Evolutionary conservation across 64 coral and sea anemone genomes (phyloP), one percentile per base, ranked within the genome.

Genomic region (Exaiptasia diaphana): DNA sequence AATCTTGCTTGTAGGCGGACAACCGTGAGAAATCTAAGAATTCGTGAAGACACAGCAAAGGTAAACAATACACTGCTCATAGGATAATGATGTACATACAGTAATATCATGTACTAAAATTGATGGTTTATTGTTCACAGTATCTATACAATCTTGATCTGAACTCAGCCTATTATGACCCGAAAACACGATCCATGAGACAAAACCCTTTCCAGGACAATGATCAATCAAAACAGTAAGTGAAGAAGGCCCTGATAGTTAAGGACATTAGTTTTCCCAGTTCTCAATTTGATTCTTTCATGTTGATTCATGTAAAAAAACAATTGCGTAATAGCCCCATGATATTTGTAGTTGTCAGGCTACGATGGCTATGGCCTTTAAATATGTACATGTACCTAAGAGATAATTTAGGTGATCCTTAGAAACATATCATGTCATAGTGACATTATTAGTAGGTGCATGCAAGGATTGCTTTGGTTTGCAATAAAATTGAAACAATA

Each of bases 141-240:
- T 99, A 99, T 68, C 46, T 99, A 24, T 82, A 93, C 70, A 99
- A 99, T 39, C 67, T 99, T 74, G 95, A 99, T 35, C 72, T 82
- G 1, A 99, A 92, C n/a, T 99, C 95, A 38, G 89, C 95, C 4
- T 88, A 99, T 58, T 99, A 99, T 63, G 95, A 99, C 75, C 95
- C 95, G 0, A 99, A 99, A 79, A 99, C 95, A 31, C 80, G 95
- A 41, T 99, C 95, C 30, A 99, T 99, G 95, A 88, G 95, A 87
- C 56, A 91, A 14, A 99, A 99, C 23, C 95, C 95, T 26, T 80
- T 99, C 36, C 83, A 83, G 46, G 89, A 88, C 3, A 76, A 74
- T 44, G 95, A 99, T 23, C 78, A 67, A 54, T 65, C 26, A 35
- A 88, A 76, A 35, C 46, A 79, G 88, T 91, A 79, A 71, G 88